phyloP scores from a whole-genome alignment of 2,888 invertebrate genomes.

The Drosophila mayaguana region DNA sequence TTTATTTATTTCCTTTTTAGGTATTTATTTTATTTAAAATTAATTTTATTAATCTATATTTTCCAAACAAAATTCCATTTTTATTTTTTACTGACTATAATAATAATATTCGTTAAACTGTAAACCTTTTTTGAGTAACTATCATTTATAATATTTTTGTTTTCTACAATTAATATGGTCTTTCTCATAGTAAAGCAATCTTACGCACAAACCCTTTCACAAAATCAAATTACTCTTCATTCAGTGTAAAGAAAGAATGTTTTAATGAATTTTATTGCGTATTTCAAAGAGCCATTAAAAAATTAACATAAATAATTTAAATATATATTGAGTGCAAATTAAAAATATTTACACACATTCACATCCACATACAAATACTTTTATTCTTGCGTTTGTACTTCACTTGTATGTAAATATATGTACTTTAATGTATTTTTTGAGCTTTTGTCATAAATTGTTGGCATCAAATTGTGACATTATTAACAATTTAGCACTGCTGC shows the following conservation, averaged over 20 bases:
- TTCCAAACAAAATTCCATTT: no score
- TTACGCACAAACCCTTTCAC: neutral
- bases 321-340: constrained; percentile 40
- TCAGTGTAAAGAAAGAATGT: neutral
- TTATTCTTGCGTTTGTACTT: neutral
- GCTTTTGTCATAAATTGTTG: constrained; percentile 68
- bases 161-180: no score
- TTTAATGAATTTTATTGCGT: constrained; percentile 20
- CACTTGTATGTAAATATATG: neutral
- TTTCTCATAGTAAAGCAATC: no score
- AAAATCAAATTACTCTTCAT: neutral
- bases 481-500: constrained; percentile 65
- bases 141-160: no score
- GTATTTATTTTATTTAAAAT: no score
- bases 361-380: neutral
- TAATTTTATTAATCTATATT: no score
- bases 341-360: constrained; percentile 14
- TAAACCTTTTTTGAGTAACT: no score
- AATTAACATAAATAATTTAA: constrained; percentile 74
- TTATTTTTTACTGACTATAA: no score
- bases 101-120: no score
- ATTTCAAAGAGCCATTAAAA: constrained; percentile 58
- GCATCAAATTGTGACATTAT: constrained; percentile 62
- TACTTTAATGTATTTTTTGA: constrained; percentile 62
- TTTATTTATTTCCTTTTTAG: no score